A percentile compares a stretch with the other conserved stretches of the same genome.
phyloP scores from a whole-genome alignment of 2,888 invertebrate genomes.

The Sarcophaga caerulescens region DNA sequence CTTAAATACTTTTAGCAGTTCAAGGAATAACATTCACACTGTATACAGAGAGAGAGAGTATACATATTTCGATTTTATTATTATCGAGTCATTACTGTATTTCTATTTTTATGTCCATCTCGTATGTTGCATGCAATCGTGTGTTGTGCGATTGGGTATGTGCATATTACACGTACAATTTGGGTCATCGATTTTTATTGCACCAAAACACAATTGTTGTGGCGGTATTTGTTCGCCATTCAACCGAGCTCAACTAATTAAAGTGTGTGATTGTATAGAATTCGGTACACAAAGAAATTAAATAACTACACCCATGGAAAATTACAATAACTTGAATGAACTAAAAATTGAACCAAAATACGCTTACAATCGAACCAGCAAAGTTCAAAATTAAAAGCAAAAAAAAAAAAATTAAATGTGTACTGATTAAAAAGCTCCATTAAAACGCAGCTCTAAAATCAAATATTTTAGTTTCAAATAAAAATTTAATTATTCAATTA shows the following conservation, averaged over 20 bases:
- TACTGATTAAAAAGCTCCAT: too few species aligned
- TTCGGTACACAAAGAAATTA: background rate
- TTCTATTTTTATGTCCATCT: background rate
- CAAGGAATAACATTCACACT: too few species aligned
- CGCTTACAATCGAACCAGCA: too few species aligned
- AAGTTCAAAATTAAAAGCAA: too few species aligned
- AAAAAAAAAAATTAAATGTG: too few species aligned
- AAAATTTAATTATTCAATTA: background rate
- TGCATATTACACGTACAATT: conserved; percentile 27
- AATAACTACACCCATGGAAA: conserved; percentile 17
- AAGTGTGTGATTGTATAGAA: conserved; percentile 39
- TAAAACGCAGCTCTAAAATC: too few species aligned
- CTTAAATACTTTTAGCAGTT: too few species aligned
- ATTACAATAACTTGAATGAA: background rate
- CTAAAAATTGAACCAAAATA: background rate
- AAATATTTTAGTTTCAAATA: too few species aligned
- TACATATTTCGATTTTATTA: background rate
- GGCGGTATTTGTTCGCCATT: conserved; percentile 37
- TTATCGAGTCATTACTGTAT: background rate
- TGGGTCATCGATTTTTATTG: conserved; percentile 58
- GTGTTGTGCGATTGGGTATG: background rate
- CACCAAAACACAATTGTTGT: conserved; percentile 46
- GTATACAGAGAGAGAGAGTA: too few species aligned
- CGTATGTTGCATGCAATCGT: background rate
- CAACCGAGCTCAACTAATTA: conserved; percentile 53